These are phyloP conservation scores for Vidua macroura DNA, from an alignment of 2,113 vertebrate species.

Conservation along the genomic window DNA sequence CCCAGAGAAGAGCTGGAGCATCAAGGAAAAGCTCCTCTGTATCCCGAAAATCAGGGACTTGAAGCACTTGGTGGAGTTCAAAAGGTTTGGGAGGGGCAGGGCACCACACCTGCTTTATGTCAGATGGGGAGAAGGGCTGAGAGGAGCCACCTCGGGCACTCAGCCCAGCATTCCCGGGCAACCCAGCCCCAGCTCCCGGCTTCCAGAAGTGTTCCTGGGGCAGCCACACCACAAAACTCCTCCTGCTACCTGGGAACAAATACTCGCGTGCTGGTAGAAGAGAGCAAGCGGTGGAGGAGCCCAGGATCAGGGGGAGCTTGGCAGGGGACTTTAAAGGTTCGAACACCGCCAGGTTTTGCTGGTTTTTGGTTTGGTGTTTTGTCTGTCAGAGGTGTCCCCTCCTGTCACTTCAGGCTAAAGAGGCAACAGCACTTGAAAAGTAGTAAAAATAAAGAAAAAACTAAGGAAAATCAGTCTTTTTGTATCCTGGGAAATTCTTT, in stretches of 20 bases:
- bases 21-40: background rate
- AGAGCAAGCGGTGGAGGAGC: background rate
- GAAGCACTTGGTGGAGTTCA: background rate
- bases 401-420: background rate
- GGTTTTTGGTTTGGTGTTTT: background rate
- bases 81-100: background rate
- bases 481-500: background rate
- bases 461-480: background rate
- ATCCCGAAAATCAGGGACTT: background rate
- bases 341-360: fast-evolving
- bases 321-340: fast-evolving
- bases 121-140: background rate
- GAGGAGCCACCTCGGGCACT: background rate
- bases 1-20: background rate
- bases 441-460: background rate
- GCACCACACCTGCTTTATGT: background rate
- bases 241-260: fast-evolving
- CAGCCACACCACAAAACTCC: background rate
- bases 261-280: no score
- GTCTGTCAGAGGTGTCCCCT: background rate
- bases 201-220: background rate
- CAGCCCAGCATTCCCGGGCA: background rate
- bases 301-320: background rate
- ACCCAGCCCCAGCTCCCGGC: fast-evolving
- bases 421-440: background rate